phyloP scores from a whole-genome alignment of 2,888 invertebrate genomes.

The Drosophila melanocephala region DNA sequence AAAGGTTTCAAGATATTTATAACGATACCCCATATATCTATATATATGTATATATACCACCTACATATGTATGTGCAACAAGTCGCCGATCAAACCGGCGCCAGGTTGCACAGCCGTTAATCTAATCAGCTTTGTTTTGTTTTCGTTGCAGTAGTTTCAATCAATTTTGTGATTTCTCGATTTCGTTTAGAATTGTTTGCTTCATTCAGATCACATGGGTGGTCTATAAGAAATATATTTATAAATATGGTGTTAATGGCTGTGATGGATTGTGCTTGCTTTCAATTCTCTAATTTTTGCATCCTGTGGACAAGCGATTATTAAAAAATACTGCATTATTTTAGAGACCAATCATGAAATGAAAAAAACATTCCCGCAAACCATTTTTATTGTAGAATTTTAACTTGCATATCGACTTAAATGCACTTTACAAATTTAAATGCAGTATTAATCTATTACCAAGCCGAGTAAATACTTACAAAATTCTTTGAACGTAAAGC shows the following conservation, averaged over 20 bases:
- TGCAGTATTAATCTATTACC: no score
- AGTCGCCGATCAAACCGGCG: constrained; percentile 35
- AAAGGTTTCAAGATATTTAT: constrained; percentile 6
- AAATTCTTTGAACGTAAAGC: no score
- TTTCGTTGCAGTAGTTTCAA: constrained; percentile 17
- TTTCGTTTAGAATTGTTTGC: neutral
- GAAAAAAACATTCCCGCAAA: neutral
- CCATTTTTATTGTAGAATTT: neutral
- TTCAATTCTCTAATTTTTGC: neutral
- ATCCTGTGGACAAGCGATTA: neutral
- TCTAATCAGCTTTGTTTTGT: constrained; percentile 33
- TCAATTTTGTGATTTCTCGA: constrained; percentile 10
- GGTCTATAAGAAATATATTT: constrained; percentile 19
- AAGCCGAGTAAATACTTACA: no score
- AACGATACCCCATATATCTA: constrained; percentile 7
- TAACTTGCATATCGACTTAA: neutral
- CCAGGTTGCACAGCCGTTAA: constrained; percentile 35
- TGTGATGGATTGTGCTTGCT: neutral
- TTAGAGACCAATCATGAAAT: no score
- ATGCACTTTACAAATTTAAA: no score
- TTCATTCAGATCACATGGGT: constrained; percentile 18
- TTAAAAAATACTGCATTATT: neutral
- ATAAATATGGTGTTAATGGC: neutral
- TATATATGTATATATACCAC: constrained; percentile 9
- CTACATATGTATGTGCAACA: neutral